These are phyloP conservation scores for Eremophila alpestris DNA, from an alignment of 2,797 vertebrate genomes.

Conservation along the genomic window DNA sequence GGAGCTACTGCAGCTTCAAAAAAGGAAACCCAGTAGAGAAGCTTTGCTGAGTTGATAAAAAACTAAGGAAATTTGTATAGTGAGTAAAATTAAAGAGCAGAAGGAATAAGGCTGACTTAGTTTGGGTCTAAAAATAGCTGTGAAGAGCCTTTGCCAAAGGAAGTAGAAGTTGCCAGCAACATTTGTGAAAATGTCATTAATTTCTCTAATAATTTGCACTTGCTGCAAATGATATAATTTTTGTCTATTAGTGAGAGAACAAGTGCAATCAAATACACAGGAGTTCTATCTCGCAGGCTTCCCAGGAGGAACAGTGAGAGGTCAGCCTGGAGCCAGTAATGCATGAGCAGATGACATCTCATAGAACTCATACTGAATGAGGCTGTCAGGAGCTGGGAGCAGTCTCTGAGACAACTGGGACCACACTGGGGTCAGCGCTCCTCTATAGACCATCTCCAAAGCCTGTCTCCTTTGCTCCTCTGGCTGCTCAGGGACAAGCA, in stretches of 20 bases:
- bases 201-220: conserved; percentile 13
- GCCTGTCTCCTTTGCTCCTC: not conserved
- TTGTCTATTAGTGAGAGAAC: not conserved
- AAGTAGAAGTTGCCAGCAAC: conserved; percentile 18
- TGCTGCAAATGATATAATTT: not conserved
- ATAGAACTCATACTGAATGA: not conserved
- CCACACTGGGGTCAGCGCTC: not conserved
- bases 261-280: not conserved
- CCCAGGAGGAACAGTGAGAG: fast-evolving
- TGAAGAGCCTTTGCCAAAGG: conserved; percentile 20
- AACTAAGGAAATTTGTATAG: not conserved
- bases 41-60: not conserved
- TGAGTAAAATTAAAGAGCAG: not conserved
- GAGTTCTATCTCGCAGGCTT: fast-evolving
- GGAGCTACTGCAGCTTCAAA: not conserved
- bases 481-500: not conserved
- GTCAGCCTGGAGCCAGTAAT: not conserved
- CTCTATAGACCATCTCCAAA: not conserved
- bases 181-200: conserved; percentile 24
- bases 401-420: not conserved
- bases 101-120: not conserved
- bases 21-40: not conserved
- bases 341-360: not conserved
- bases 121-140: not conserved
- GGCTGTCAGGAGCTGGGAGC: not conserved